Percentiles rank a stretch among this genome's conserved stretches.
Evolutionary conservation across 2,797 vertebrate genomes (phyloP).

Genomic region (Nyctibius grandis): DNA sequence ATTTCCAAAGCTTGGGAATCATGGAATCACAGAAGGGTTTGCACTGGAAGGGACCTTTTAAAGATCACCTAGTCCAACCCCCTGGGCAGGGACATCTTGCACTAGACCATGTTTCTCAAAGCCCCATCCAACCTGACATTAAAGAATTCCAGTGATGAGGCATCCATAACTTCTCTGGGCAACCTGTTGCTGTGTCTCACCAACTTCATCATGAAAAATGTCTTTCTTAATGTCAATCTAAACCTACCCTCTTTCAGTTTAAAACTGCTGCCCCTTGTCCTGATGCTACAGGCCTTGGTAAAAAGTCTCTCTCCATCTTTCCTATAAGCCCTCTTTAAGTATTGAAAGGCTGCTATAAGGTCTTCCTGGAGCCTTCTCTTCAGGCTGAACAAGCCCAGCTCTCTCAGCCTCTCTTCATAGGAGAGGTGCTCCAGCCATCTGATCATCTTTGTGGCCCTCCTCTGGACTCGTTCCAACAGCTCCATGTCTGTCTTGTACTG

Average conservation of each 20-base stretch:
- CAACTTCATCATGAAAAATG: accelerated
- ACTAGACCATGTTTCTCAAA: neutral
- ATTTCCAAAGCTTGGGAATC: neutral
- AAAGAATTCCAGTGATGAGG: neutral
- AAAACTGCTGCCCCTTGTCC: neutral
- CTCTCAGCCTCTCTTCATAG: neutral
- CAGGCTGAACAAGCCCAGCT: neutral
- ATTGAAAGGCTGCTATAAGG: accelerated
- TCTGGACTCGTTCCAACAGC: neutral
- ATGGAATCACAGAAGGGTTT: neutral
- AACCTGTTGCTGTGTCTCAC: neutral
- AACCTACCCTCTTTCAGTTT: neutral
- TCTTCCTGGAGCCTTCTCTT: neutral
- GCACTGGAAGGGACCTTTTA: neutral
- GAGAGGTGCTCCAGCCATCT: neutral
- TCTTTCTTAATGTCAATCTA: neutral
- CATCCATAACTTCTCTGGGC: neutral
- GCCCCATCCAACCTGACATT: neutral
- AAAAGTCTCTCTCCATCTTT: neutral
- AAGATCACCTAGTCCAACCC: neutral
- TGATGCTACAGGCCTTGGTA: neutral
- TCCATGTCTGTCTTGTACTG: accelerated
- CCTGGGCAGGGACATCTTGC: neutral
- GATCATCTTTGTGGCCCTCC: neutral
- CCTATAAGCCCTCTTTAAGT: neutral